Base-by-base conservation (phyloP, 2,113 vertebrate genomes). In the Chaetura pelagica region DNA sequence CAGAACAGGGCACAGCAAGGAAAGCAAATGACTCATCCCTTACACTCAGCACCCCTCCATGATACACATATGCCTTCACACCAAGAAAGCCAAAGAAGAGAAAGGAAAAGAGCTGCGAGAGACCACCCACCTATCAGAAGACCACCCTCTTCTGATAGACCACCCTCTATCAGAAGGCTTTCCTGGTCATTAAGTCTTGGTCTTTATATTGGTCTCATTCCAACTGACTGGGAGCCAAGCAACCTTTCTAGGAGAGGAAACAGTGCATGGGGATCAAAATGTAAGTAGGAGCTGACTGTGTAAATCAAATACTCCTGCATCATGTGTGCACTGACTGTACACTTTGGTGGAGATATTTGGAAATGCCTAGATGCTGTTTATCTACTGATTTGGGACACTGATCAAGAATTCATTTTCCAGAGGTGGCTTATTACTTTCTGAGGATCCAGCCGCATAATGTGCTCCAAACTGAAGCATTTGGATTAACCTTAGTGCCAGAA, bases 41-140 rank as follows among this genome's bases (percentile, higher is more conserved):
- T 71, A 44, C 38, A 9, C 59, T 88, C 67, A 85, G 55, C 63
- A 84, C 12, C 68, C 64, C 48, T 84, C 87, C 78, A 15, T 13
- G 29, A 6, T 55, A 77, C n/a, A 80, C 42, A 71, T 49, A 78
- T 59, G 62, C 78, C 82, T 94, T 93, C 75, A 63, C 64, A 71
- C 32, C 52, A 49, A 88, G 68, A 80, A 12, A 91, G 42, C 15
- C 7, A 6, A 68, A 57, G 40, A 89, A 77, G 14, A 51, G 51
- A 84, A 84, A 67, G 42, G 34, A 34, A 20, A 90, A 86, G 91
- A 80, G 26, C 22, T 6, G 2, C 21, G 35, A 21, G 6, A 84
- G 78, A 95, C 75, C 92, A 95, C 90, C 71, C 52, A 74, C 51
- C 23, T 74, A n/a, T n/a, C n/a, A n/a, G n/a, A n/a, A n/a, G n/a